Evolutionary conservation across 2,113 vertebrate species (phyloP).

Genomic region (Scytalopus superciliaris): DNA sequence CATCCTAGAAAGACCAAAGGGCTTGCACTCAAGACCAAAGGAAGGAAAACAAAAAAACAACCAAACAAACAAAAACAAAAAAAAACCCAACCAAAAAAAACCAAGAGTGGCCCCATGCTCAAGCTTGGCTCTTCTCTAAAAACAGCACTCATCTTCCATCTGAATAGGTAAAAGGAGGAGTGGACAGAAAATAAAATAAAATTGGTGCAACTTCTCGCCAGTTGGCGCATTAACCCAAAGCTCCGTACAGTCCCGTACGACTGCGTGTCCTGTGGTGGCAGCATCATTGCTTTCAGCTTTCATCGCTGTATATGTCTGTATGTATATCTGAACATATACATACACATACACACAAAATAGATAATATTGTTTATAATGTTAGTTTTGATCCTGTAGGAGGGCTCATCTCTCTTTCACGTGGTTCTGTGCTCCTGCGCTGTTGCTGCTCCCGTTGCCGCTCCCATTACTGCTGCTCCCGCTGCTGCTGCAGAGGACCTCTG

Average conservation of each 20-base stretch:
- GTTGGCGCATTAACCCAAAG: constrained; percentile 51
- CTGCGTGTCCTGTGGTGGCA: constrained; percentile 60
- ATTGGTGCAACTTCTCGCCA: constrained; percentile 75
- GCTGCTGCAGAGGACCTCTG: constrained; percentile 90
- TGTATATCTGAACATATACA: constrained; percentile 63
- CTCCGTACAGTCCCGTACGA: constrained; percentile 40
- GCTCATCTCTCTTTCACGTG: constrained; percentile 98
- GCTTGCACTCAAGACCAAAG: constrained; percentile 36
- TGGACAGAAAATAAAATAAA: constrained; percentile 72
- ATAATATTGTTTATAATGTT: constrained; percentile 43
- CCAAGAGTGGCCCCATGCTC: constrained; percentile 31
- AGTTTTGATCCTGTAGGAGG: constrained; percentile 49
- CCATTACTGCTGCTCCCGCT: constrained; percentile 59
- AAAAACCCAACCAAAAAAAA: neutral
- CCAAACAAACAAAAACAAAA: neutral
- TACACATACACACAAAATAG: constrained; percentile 40
- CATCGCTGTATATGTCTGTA: constrained; percentile 40
- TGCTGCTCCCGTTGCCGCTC: constrained; percentile 50
- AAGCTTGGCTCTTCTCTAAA: constrained; percentile 62
- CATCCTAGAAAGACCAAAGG: constrained; percentile 69
- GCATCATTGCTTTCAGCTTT: constrained; percentile 51
- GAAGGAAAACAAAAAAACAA: constrained; percentile 26
- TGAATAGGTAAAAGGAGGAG: constrained; percentile 45
- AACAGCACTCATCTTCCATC: constrained; percentile 65
- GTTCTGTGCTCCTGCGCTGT: constrained; percentile 88